phyloP scores from a whole-genome alignment of 2,797 vertebrate species.

The Sparidentex hasta region DNA sequence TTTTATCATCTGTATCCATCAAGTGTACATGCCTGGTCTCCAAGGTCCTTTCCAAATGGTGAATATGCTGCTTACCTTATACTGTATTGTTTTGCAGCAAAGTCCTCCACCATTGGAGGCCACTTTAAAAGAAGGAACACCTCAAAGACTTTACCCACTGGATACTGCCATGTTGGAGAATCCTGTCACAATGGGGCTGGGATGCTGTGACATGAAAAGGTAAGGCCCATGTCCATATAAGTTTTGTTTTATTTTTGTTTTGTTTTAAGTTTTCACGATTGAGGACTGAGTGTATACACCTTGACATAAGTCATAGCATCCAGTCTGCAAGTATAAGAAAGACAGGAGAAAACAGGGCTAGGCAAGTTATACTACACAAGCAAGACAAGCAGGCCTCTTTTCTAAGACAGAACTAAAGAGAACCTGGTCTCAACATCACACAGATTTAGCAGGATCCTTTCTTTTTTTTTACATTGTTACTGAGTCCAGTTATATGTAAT shows the following conservation, averaged over 20 bases:
- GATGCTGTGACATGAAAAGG: not conserved
- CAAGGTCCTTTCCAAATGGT: constrained; percentile 47
- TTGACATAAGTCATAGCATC: not conserved
- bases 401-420: not conserved
- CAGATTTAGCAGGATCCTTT: not conserved
- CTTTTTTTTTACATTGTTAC: not conserved
- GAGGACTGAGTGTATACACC: too few relatives aligned
- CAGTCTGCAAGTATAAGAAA: not conserved
- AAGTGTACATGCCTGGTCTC: constrained; percentile 59
- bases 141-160: not conserved
- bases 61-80: constrained; percentile 25
- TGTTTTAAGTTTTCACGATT: too few relatives aligned
- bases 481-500: not conserved
- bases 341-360: not conserved
- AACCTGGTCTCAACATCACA: not conserved
- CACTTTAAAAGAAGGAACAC: constrained; percentile 12
- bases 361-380: not conserved
- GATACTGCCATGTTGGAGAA: not conserved
- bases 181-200: not conserved
- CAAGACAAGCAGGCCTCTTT: not conserved
- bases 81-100: constrained; percentile 35
- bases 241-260: too few relatives aligned
- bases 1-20: constrained; percentile 68
- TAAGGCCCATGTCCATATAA: too few relatives aligned
- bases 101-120: constrained; percentile 23